Evolutionary conservation across 1,140 invertebrate genomes (phyloP).

Genomic region (Orius laevigatus): DNA sequence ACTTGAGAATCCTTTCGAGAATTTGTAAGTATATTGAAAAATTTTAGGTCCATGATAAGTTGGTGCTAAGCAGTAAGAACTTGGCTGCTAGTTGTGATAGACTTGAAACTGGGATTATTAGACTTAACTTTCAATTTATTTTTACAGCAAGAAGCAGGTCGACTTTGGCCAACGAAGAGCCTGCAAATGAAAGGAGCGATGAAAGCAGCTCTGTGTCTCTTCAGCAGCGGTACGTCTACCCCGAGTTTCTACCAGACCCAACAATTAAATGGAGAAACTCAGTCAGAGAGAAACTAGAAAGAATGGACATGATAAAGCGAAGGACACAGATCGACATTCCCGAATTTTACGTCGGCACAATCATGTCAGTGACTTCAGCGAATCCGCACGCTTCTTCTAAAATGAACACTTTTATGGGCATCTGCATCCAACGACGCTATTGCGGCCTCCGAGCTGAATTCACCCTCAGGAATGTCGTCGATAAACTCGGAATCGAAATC

Average conservation of each 20-base stretch:
- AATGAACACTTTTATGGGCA: constrained; percentile 81
- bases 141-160: no score
- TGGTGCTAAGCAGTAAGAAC: no score
- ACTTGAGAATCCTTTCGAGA: no score
- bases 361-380: constrained; percentile 79
- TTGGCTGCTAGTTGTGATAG: no score
- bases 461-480: constrained; percentile 81
- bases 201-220: not conserved
- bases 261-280: constrained; percentile 58
- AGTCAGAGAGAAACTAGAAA: constrained; percentile 74
- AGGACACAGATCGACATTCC: constrained; percentile 73
- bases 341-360: constrained; percentile 94
- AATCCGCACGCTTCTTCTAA: constrained; percentile 74
- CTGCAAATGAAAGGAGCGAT: no score
- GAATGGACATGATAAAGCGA: constrained; percentile 82
- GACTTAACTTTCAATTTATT: no score
- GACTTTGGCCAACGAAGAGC: no score
- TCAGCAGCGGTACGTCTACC: constrained; percentile 55
- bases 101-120: no score
- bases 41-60: no score
- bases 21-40: no score
- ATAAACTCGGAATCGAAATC: constrained; percentile 74
- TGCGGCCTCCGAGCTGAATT: constrained; percentile 70
- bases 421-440: constrained; percentile 75
- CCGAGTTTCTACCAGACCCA: constrained; percentile 87